Conservation (phyloP, 92 coral and sea anemone genomes). For the Porites lobata region DNA sequence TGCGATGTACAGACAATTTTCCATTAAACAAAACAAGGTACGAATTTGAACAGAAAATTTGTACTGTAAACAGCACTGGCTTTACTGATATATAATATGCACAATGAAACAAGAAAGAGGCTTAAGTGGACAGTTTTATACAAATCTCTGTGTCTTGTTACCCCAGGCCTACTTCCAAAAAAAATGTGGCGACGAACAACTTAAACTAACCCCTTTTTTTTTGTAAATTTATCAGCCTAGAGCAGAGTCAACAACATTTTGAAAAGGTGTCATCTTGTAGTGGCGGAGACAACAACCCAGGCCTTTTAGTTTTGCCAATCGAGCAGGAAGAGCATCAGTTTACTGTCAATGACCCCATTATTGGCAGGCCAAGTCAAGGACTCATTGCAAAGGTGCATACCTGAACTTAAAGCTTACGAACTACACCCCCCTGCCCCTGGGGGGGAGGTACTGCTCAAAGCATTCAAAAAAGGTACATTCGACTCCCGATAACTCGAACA, state of each 20-base stretch:
- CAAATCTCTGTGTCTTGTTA: background rate
- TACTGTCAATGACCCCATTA: slow-evolving; percentile 40
- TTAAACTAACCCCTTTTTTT: background rate
- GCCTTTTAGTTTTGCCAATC: slow-evolving; percentile 20
- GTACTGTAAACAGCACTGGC: background rate
- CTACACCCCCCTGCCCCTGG: too few species aligned
- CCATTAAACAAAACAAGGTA: slow-evolving; percentile 11
- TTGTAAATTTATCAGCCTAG: background rate
- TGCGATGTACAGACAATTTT: background rate
- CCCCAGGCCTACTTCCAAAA: too few species aligned
- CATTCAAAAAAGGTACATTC: too few species aligned
- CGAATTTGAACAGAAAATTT: background rate
- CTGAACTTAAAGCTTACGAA: background rate
- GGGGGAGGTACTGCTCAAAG: too few species aligned
- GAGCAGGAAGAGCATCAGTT: slow-evolving; percentile 2
- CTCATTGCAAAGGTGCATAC: slow-evolving; percentile 54
- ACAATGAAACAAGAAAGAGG: slow-evolving; percentile 13
- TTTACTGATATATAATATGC: background rate
- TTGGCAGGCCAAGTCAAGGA: slow-evolving; percentile 57
- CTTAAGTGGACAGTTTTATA: slow-evolving; percentile 7
- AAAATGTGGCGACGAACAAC: background rate
- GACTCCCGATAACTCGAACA: too few species aligned
- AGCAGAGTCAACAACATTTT: background rate
- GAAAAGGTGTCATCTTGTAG: slow-evolving; percentile 20
- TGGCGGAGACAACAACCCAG: slow-evolving; percentile 67